A percentile compares a stretch with the other conserved stretches of the same genome.
Conservation (phyloP, 1,140 invertebrate species). For the Drosophila sucinea region DNA sequence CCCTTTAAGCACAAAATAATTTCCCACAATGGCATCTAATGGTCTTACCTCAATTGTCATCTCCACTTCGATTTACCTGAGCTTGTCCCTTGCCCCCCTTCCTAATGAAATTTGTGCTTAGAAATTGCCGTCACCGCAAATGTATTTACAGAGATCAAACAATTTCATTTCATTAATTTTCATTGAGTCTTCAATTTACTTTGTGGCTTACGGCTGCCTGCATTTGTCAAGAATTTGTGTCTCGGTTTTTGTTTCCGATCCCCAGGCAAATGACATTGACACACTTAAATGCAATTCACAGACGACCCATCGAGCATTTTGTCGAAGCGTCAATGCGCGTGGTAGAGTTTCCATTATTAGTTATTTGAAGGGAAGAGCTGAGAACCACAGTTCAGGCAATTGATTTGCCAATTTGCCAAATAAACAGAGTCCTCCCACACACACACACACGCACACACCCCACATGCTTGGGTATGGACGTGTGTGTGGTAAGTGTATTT, state of each 20-base stretch:
- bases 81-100: not conserved
- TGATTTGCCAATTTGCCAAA: constrained; percentile 10
- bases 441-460: not conserved
- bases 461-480: not conserved
- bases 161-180: constrained; percentile 6
- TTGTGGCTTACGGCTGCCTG: not conserved
- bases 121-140: not conserved
- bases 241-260: not conserved
- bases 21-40: not conserved
- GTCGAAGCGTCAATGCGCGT: not conserved
- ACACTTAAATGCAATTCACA: constrained; percentile 8
- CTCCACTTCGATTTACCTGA: not conserved
- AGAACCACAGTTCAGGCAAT: not conserved
- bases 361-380: not conserved
- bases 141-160: constrained; percentile 3
- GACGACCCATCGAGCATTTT: not conserved
- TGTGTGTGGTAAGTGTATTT: constrained; percentile 1
- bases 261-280: constrained; percentile 1
- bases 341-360: constrained; percentile 3
- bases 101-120: not conserved
- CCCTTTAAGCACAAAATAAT: not conserved
- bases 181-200: not conserved
- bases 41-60: not conserved
- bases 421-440: not conserved
- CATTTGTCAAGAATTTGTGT: constrained; percentile 3